These are phyloP conservation scores for Rhinophrynus dorsalis DNA, from an alignment of 2,797 vertebrate genomes.

Conservation along the genomic window DNA sequence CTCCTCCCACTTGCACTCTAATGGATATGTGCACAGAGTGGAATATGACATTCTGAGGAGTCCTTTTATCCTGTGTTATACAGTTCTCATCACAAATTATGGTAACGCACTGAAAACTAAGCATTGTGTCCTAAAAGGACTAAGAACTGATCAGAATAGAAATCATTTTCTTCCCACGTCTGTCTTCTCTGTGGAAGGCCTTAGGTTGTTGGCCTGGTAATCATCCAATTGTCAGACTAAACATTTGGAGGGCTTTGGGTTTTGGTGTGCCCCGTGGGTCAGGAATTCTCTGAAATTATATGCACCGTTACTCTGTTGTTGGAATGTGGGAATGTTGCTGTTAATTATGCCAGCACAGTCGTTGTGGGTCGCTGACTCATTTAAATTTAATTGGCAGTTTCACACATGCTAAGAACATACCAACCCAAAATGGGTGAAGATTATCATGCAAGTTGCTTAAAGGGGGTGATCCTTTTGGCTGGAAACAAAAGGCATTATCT, in stretches of 20 bases:
- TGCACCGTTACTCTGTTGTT: conserved; percentile 18
- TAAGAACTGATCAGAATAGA: no score
- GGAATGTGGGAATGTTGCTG: conserved; percentile 14
- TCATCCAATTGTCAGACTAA: neutral
- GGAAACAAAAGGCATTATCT: no score
- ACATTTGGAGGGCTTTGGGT: conserved; percentile 11
- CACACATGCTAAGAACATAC: neutral
- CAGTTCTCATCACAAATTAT: no score
- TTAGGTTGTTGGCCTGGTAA: neutral
- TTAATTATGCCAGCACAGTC: conserved; percentile 1
- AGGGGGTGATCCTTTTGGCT: no score
- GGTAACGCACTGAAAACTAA: no score
- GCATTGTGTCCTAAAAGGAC: no score
- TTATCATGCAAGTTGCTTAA: no score
- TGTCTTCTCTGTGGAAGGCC: conserved; percentile 4
- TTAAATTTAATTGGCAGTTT: conserved; percentile 7
- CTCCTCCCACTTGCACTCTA: no score
- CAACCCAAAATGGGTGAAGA: neutral
- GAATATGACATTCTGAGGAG: no score
- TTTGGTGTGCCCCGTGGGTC: conserved; percentile 12
- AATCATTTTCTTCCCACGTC: no score
- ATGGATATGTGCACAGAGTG: no score
- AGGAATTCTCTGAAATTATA: conserved; percentile 23
- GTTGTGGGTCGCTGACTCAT: conserved; percentile 11
- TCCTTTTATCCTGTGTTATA: no score